Evolutionary conservation across 2,888 invertebrate genomes (phyloP), one percentile per base, ranked within the genome.

Genomic region (Heliconius ismenius): DNA sequence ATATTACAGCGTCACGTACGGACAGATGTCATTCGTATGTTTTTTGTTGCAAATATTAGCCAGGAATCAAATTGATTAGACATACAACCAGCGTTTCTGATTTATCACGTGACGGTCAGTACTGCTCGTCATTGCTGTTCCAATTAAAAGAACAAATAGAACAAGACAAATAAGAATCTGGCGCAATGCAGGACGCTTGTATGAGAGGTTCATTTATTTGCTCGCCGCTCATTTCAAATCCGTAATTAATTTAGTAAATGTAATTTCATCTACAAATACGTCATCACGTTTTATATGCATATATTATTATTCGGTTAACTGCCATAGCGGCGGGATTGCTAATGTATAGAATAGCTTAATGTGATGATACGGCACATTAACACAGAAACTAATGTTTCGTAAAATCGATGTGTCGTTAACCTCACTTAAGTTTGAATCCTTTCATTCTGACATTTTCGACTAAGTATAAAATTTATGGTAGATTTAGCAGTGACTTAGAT

Each of bases 111-210:
- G 65, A 78, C 75, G 75, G 77, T 75, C 75, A 62, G 78, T 74
- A 54, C 76, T 73, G 65, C 64, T 77, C 75, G 67, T 70, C 74
- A 63, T 75, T 76, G 80, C 77, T 77, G 76, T 87, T 88, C 83
- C 87, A 89, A 89, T 89, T 89, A 89, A 87, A 89, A 88, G 86
- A 87, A 88, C 88, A 90, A 90, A 90, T 88, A 88, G 83, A 88
- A 88, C 86, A 86, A 88, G 89, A 89, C 87, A 86, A 86, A 89
- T 87, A 86, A 84, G 86, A 89, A 88, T 90, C 90, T 93, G 92
- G 90, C 92, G 93, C 93, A 92, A 91, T 93, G 93, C 93, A 93
- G 92, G 90, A 90, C 87, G 88, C 84, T 86, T 86, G 86, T 86
- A 85, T 89, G 85, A 85, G 87, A 87, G 87, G 85, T 89, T 85